A percentile compares a stretch with the other conserved stretches of the same genome.
These are phyloP conservation scores for Vombatus ursinus DNA, from an alignment of 2,113 vertebrate species.

Conservation along the genomic window DNA sequence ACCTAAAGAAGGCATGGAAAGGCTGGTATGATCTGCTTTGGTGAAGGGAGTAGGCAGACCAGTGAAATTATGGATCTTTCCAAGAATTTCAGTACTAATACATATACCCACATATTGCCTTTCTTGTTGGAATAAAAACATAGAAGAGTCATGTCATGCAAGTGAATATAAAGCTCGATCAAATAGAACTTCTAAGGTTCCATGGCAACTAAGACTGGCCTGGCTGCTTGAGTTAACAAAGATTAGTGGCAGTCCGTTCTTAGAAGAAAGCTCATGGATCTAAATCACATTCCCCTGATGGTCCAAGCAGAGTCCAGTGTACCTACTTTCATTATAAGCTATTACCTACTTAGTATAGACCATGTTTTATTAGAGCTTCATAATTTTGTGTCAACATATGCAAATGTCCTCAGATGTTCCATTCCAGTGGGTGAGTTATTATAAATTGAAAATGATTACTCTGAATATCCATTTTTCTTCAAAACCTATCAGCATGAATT, in stretches of 20 bases:
- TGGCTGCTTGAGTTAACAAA: not conserved
- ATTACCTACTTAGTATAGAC: constrained; percentile 48
- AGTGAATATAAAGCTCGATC: not conserved
- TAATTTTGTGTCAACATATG: constrained; percentile 69
- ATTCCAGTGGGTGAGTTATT: constrained; percentile 66
- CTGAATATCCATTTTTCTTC: constrained; percentile 68
- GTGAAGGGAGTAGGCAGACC: not conserved
- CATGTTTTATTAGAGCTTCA: constrained; percentile 64
- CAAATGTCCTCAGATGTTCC: constrained; percentile 69
- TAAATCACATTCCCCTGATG: constrained; percentile 36
- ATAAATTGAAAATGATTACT: constrained; percentile 66
- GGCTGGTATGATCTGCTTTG: not conserved
- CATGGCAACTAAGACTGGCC: not conserved
- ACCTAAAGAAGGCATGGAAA: not conserved
- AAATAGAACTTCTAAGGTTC: not conserved
- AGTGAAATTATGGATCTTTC: not conserved
- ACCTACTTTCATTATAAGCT: constrained; percentile 26
- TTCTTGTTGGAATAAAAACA: not conserved
- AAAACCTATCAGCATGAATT: constrained; percentile 62
- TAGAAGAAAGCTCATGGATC: not conserved
- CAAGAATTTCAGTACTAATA: not conserved
- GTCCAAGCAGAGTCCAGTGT: not conserved
- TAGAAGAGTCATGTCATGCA: not conserved
- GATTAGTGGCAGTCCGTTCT: not conserved
- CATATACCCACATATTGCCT: not conserved